phyloP scores from a whole-genome alignment of 2,113 vertebrate genomes.

The Dolichotis patagonum region DNA sequence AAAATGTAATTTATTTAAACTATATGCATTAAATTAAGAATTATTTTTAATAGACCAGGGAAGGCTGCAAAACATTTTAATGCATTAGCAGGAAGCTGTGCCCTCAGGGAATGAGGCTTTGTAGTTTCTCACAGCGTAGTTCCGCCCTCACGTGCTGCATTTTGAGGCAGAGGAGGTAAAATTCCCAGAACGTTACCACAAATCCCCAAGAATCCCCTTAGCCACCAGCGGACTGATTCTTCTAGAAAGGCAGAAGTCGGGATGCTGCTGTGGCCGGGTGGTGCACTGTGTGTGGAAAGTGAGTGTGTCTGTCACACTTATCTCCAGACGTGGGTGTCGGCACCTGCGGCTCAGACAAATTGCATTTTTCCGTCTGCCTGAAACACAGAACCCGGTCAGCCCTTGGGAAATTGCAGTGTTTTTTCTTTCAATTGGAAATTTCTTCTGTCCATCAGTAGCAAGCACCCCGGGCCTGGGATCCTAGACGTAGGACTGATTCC shows the following conservation, averaged over 20 bases:
- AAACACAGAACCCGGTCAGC: neutral
- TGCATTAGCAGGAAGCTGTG: constrained; percentile 63
- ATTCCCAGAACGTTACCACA: constrained; percentile 69
- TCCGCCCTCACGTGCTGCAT: constrained; percentile 56
- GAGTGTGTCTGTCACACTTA: neutral
- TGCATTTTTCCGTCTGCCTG: neutral
- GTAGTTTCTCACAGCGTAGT: constrained; percentile 60
- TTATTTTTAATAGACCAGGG: no score
- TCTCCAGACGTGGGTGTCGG: neutral
- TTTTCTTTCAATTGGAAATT: neutral
- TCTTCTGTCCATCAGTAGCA: neutral
- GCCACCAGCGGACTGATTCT: constrained; percentile 44
- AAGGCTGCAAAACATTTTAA: constrained; percentile 59
- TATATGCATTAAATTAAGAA: no score
- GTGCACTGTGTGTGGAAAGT: neutral
- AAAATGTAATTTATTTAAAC: constrained; percentile 75
- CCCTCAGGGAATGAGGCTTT: constrained; percentile 70
- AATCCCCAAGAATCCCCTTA: constrained; percentile 44
- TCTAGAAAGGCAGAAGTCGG: constrained; percentile 16
- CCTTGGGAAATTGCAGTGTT: neutral
- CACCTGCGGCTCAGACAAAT: constrained; percentile 9
- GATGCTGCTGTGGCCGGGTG: neutral
- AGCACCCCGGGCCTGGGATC: neutral
- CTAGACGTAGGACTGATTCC: neutral
- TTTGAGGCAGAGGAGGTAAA: constrained; percentile 67